Base-by-base conservation (phyloP, 1,140 invertebrate genomes). In the Sitophilus oryzae region DNA sequence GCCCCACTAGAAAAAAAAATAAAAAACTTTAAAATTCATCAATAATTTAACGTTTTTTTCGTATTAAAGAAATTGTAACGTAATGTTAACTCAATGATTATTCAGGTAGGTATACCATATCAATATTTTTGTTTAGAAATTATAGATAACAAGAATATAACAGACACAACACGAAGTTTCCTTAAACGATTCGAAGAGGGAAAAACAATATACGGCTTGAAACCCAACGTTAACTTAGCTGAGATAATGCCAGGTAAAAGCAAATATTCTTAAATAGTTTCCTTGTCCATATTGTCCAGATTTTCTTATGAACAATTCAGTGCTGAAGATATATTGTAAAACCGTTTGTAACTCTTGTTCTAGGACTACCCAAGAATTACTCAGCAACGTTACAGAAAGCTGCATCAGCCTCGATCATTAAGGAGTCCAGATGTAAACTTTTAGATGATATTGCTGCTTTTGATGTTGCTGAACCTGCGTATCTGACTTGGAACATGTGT, bases 131-230 rank as follows among this genome's bases (percentile, higher is more conserved):
- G n/a, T 41, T 20, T 37, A 56, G 47, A 60, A 20, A 40, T 56
- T 49, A 51, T 79, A 9, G 77, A 81, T 61, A 73, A 72, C 15
- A 79, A 79, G 64, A 36, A 49, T 8, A 68, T 81, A 10, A 69
- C 65, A 5, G 72, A 77, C n/a, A 60, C 61, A 9, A 76, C 70
- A 3, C 66, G 77, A 56, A 62, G 52, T 20, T 81, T 80, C 57
- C 66, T 81, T 37, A 75, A 75, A 63, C 70, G 67, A 52, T 77
- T 81, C 48, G 74, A 79, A 61, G 62, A 63, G 9, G 71, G 74
- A 49, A 68, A 64, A 52, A 30, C 56, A 18, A 40, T 58, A 3
- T 47, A 52, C 11, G 38, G 40, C 11, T 49, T 59, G 8, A 62
- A 53, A 48, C 53, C 48, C 11, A 55, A 25, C 34, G 36, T 66